Base-by-base conservation (phyloP, 2,888 invertebrate species). In the Periphyllus acericola region DNA sequence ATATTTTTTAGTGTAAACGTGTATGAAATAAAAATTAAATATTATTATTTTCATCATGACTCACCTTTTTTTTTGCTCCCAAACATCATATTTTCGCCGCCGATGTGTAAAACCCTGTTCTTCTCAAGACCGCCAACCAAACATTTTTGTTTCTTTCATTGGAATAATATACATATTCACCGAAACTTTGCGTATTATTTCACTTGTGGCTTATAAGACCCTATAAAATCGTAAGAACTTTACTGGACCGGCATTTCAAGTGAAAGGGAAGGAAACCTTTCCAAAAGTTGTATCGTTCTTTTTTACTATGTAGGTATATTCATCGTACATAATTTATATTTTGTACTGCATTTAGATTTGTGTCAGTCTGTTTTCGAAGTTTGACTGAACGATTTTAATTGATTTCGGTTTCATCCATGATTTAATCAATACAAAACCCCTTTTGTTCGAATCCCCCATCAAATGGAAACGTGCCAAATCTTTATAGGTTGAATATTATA, bases 41-140 rank as follows among this genome's bases (percentile, higher is more conserved):
- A 8, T 21, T 6, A 60, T 60, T 25, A 60, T 60, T 21, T 1
- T 11, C 4, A 32, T 25, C 9, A 25, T 68, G 25, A 81, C 87
- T 80, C 32, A 87, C 87, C 87, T 87, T 87, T 87, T 19, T 87
- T 87, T 87, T 87, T 87, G 72, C 87, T 87, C 2, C 87, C 87
- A 66, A 87, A 87, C 87, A 87, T 87, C 87, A 87, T 87, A 75
- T 81, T 87, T 87, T n/a, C 21, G 80, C 87, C 60, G 87, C 25
- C 25, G 4, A 55, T 72, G 25, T 80, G 80, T n/a, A 60, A 71
- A 60, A 74, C 74, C 25, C 74, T 5, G 55, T 74, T 74, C 80
- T 87, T 46, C 81, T 87, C 74, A 87, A 87, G 81, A 81, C 32
- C 81, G 87, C 66, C 74, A 60, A 74, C 66, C 80, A 81, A 81